Evolutionary conservation across 2,797 vertebrate species (phyloP), one percentile per base, ranked within the genome.

Genomic region (Thalassophryne amazonica): DNA sequence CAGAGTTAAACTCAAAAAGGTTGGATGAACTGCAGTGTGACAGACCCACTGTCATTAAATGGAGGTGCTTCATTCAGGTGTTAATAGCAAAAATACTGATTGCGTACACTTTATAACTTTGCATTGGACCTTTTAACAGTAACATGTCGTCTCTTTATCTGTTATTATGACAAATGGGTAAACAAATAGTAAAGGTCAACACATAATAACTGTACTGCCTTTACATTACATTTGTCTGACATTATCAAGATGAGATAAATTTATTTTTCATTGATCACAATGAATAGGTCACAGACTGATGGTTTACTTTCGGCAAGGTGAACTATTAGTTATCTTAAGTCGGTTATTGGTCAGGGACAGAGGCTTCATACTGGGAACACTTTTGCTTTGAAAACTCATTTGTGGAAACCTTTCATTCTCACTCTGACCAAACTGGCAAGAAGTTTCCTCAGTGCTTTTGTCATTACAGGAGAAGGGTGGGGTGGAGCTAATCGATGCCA

Each of bases 111-210:
- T 46, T 35, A 10, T 3, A 28, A 33, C 37, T 46, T 62, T 45
- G 31, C 12, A 21, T 11, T 12, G 34, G 18, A 35, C n/a, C 22
- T 20, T 51, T n/a, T n/a, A n/a, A n/a, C n/a, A n/a, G n/a, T 34
- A 25, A 40, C 30, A 22, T 47, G 36, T 11, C 29, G 6, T 50
- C 45, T 5, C 0, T 23, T 24, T 39, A 29, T 27, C 43, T 53
- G 17, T 74, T 58, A 69, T 29, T 20, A 23, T 81, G 82, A 86
- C 67, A 36, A 77, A 85, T 77, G 70, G n/a, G n/a, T n/a, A n/a
- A 79, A 66, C 35, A 47, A 30, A 71, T 63, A 47, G 30, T 60
- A 79, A 83, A 86, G 83, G 80, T 83, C 81, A 75, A 50, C 70
- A 37, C 60, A 33, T 83, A 76, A 86, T 78, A 81, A 86, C 73